Evolutionary conservation across 2,888 invertebrate species (phyloP).

Genomic region (Rugalucina vietnamica): DNA sequence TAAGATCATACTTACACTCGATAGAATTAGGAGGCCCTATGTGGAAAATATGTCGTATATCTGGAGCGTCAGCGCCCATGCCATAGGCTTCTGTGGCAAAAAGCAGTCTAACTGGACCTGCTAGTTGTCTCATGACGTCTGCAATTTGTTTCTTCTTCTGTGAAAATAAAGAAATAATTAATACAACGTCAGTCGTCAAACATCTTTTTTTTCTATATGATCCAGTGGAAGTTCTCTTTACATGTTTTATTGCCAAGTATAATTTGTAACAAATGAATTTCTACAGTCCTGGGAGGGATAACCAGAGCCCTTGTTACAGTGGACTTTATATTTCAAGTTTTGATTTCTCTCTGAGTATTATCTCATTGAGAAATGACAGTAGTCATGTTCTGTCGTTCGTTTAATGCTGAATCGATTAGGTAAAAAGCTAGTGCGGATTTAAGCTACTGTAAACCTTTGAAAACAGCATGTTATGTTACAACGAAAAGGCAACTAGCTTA

Average conservation of each 20-base stretch:
- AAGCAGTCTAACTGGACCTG: not conserved
- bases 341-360: not conserved
- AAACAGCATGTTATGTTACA: too few relatives aligned
- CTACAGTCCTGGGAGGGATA: not conserved
- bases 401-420: too few relatives aligned
- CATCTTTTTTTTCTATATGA: too few relatives aligned
- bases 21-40: constrained; percentile 25
- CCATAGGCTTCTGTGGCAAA: constrained; percentile 33
- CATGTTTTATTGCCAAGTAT: too few relatives aligned
- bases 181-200: not conserved
- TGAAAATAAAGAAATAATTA: not conserved
- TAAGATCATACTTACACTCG: constrained; percentile 27
- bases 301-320: not conserved
- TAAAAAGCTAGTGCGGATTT: too few relatives aligned
- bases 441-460: too few relatives aligned
- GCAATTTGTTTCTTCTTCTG: not conserved
- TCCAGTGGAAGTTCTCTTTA: too few relatives aligned
- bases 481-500: too few relatives aligned
- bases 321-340: not conserved
- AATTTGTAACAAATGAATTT: not conserved
- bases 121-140: not conserved
- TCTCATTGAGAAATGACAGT: not conserved
- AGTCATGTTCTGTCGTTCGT: not conserved
- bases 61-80: constrained; percentile 33
- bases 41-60: constrained; percentile 23